These are phyloP conservation scores for Megaceryle alcyon DNA, from an alignment of 2,797 vertebrate genomes.

Conservation along the genomic window DNA sequence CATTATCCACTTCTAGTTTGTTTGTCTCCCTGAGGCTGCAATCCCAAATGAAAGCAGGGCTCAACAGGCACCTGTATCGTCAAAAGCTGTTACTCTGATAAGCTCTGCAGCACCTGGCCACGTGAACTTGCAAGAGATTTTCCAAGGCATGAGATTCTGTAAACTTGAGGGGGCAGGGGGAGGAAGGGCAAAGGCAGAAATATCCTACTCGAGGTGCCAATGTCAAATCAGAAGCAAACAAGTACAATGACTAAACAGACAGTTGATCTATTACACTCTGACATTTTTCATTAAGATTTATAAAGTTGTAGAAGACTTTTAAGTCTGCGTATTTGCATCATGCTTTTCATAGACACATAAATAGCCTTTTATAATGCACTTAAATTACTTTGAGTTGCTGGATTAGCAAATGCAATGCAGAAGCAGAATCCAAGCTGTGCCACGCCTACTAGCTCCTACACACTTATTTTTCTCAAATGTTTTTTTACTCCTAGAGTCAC, in stretches of 20 bases:
- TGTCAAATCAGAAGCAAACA: background rate
- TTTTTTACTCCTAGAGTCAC: background rate
- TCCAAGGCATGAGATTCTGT: background rate
- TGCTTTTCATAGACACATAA: background rate
- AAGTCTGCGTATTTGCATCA: constrained; percentile 23
- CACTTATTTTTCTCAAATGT: background rate
- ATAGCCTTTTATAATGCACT: background rate
- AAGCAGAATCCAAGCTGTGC: background rate
- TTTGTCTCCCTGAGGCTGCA: background rate
- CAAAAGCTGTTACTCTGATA: background rate
- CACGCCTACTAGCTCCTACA: background rate
- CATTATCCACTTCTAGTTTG: background rate
- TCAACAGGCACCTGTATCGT: background rate
- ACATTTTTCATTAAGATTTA: constrained; percentile 42
- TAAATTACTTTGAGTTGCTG: background rate
- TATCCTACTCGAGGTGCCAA: fast-evolving
- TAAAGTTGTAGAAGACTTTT: background rate
- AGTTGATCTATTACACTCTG: background rate
- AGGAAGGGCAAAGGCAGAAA: background rate
- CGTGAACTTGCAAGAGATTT: background rate
- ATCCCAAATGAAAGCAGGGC: background rate
- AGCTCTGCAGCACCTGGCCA: background rate
- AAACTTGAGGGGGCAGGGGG: background rate
- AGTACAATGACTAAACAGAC: background rate
- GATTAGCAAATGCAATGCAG: background rate